These are phyloP conservation scores for Calameuta pallipes DNA, from an alignment of 2,888 invertebrate species.

Conservation along the genomic window DNA sequence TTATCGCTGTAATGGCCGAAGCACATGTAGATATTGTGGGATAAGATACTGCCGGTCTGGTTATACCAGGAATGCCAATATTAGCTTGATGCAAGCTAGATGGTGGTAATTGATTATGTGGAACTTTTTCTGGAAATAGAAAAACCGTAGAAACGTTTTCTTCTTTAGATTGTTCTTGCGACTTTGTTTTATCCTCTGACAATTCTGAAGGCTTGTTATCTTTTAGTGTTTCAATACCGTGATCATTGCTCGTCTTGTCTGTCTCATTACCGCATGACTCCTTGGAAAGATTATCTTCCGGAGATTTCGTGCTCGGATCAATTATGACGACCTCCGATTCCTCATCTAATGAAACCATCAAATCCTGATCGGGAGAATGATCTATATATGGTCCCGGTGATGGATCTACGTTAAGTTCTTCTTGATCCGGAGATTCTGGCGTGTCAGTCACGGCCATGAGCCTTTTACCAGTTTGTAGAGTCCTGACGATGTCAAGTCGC, in stretches of 20 bases:
- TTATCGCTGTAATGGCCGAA: not conserved
- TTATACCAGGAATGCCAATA: conserved; percentile 50
- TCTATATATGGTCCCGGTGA: conserved; percentile 65
- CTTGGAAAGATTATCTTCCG: conserved; percentile 72
- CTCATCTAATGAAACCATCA: conserved; percentile 62
- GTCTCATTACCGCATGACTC: conserved; percentile 52
- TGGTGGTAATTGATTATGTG: conserved; percentile 48
- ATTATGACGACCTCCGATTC: conserved; percentile 75
- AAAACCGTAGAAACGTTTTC: conserved; percentile 48
- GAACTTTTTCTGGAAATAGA: conserved; percentile 42
- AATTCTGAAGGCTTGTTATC: conserved; percentile 7
- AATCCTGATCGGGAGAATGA: conserved; percentile 65
- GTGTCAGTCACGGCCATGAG: conserved; percentile 67
- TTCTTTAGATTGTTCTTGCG: conserved; percentile 28
- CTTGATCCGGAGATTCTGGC: conserved; percentile 70
- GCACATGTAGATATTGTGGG: conserved; percentile 24
- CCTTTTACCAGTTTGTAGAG: conserved; percentile 61
- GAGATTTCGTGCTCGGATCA: conserved; percentile 72
- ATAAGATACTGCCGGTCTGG: conserved; percentile 35
- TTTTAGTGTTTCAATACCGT: conserved; percentile 37
- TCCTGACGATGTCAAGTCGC: conserved; percentile 59
- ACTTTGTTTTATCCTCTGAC: conserved; percentile 11
- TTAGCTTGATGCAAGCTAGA: conserved; percentile 58
- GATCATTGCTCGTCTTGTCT: conserved; percentile 37
- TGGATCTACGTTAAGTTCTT: conserved; percentile 66